Conservation (phyloP, 1,140 invertebrate genomes). For the Proales similis region DNA sequence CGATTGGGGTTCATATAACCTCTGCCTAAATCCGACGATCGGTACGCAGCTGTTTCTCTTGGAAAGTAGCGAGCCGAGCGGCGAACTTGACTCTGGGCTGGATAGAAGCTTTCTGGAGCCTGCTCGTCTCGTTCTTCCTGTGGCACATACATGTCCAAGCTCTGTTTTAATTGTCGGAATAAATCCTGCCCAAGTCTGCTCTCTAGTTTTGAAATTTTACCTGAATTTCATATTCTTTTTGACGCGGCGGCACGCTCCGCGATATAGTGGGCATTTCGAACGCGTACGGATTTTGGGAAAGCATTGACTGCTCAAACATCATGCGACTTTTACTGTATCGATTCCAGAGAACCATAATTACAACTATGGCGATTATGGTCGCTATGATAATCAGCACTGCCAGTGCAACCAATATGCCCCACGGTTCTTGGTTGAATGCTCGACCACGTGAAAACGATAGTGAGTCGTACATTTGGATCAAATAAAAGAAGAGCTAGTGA, state of each 20-base stretch:
- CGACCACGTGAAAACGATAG: too few species aligned
- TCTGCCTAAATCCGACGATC: too few species aligned
- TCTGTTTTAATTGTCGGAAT: not conserved
- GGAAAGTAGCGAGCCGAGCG: too few species aligned
- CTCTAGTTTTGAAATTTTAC: not conserved
- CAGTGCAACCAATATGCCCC: conserved; percentile 16
- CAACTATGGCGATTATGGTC: conserved; percentile 4
- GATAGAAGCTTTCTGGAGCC: not conserved
- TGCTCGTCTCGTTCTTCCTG: conserved; percentile 12
- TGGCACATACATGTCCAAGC: conserved; percentile 37
- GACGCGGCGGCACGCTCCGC: not conserved
- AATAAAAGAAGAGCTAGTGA: too few species aligned
- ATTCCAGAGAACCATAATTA: conserved; percentile 18
- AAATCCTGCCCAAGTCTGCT: not conserved
- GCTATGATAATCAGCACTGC: conserved; percentile 30
- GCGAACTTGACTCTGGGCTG: conserved; percentile 23
- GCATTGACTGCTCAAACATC: conserved; percentile 9
- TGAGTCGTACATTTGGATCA: too few species aligned
- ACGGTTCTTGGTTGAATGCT: conserved; percentile 25
- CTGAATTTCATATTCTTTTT: conserved; percentile 29
- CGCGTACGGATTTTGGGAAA: not conserved
- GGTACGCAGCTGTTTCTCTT: too few species aligned
- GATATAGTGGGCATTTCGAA: conserved; percentile 2
- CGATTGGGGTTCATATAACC: too few species aligned
- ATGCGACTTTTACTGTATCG: conserved; percentile 25